Evolutionary conservation across 2,888 invertebrate genomes (phyloP).

Genomic region (Dromius quadrimaculatus): DNA sequence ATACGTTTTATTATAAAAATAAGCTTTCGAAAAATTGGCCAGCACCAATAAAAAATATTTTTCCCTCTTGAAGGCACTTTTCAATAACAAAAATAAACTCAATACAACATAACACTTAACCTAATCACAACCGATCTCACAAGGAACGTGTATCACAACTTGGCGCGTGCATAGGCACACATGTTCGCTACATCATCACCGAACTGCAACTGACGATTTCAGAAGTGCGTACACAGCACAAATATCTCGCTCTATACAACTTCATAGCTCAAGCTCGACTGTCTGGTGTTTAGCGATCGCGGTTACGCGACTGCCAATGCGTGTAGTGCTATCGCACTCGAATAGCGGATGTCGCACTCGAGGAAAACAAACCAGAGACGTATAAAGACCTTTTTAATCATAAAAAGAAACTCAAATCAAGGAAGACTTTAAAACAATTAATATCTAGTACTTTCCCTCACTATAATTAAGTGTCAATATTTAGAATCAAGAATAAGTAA

Average conservation of each 20-base stretch:
- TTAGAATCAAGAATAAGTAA: too few species aligned
- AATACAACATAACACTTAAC: slow-evolving; percentile 4
- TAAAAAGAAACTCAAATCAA: too few species aligned
- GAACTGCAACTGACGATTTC: slow-evolving; percentile 1
- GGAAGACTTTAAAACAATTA: too few species aligned
- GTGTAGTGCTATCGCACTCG: slow-evolving; percentile 2
- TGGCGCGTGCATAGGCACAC: too few species aligned
- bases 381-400: too few species aligned
- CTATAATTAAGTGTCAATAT: too few species aligned
- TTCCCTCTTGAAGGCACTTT: background rate
- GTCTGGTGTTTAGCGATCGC: background rate
- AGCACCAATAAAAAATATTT: background rate
- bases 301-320: slow-evolving; percentile 16
- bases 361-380: slow-evolving; percentile 9
- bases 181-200: background rate
- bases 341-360: background rate
- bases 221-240: slow-evolving; percentile 3
- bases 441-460: too few species aligned
- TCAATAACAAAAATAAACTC: slow-evolving; percentile 6
- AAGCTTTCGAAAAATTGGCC: too few species aligned
- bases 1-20: too few species aligned
- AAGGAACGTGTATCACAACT: slow-evolving; percentile 12
- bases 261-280: slow-evolving; percentile 23
- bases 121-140: slow-evolving; percentile 30
- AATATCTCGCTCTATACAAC: slow-evolving; percentile 5